Percentiles rank a stretch among this genome's conserved stretches.
Conservation (phyloP, 2,888 invertebrate genomes). For the Rhopalosiphum nymphaeae region DNA sequence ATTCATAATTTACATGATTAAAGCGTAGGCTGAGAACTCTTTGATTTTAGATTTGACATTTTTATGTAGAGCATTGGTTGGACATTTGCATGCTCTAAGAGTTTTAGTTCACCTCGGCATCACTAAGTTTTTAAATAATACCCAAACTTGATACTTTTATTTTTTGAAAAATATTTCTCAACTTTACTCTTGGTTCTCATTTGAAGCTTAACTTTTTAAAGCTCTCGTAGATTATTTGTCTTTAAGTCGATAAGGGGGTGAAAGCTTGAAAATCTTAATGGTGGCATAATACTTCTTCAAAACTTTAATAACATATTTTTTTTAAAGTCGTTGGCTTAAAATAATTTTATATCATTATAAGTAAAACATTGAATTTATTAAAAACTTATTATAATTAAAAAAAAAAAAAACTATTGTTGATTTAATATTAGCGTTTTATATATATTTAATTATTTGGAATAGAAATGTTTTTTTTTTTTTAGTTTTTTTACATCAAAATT, state of each 20-base stretch:
- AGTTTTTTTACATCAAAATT: neutral
- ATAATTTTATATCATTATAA: neutral
- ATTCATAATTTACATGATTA: neutral
- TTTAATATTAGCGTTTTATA: neutral
- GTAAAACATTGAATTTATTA: neutral
- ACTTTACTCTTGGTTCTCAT: slow-evolving; percentile 12
- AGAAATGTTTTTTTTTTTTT: neutral
- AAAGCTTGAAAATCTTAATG: slow-evolving; percentile 20
- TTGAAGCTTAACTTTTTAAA: slow-evolving; percentile 21
- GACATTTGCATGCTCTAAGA: neutral
- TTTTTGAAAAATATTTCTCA: slow-evolving; percentile 24
- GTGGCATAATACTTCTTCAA: slow-evolving; percentile 7
- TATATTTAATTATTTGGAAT: neutral
- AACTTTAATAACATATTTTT: neutral
- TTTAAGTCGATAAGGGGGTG: slow-evolving; percentile 14
- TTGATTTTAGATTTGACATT: neutral
- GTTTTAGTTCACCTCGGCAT: neutral
- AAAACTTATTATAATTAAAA: neutral
- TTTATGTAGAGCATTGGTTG: neutral
- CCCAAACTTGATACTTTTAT: neutral
- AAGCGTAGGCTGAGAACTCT: neutral
- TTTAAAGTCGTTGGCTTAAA: neutral
- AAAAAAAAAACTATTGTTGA: neutral
- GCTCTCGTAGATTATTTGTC: neutral
- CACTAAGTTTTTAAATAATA: slow-evolving; percentile 12